phyloP scores from a whole-genome alignment of 2,888 invertebrate genomes.

The Lasioglossum pauxillum region DNA sequence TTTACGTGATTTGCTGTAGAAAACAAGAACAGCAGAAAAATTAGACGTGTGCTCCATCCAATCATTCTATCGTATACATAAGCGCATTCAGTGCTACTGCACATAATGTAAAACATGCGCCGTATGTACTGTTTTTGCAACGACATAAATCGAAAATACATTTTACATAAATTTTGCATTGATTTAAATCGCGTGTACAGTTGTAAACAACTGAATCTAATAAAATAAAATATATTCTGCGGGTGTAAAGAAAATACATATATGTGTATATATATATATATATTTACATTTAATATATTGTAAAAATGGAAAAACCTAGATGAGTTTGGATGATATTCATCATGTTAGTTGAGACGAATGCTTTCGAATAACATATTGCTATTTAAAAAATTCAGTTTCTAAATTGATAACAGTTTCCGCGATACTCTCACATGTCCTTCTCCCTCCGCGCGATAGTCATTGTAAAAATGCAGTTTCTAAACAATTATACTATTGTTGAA shows the following conservation, averaged over 20 bases:
- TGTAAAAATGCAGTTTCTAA: slow-evolving; percentile 63
- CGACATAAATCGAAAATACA: slow-evolving; percentile 43
- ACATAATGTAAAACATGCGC: slow-evolving; percentile 28
- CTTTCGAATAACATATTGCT: slow-evolving; percentile 44
- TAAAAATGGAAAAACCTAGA: slow-evolving; percentile 64
- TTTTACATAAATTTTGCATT: slow-evolving; percentile 41
- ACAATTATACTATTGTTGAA: slow-evolving; percentile 39
- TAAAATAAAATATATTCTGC: slow-evolving; percentile 50
- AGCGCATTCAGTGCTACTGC: slow-evolving; percentile 18
- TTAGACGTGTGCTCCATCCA: slow-evolving; percentile 15
- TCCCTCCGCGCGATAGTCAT: slow-evolving; percentile 13
- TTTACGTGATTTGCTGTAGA: slow-evolving; percentile 14
- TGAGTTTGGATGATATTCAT: slow-evolving; percentile 45
- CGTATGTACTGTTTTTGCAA: slow-evolving; percentile 24
- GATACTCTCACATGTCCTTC: slow-evolving; percentile 34
- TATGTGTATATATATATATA: slow-evolving; percentile 55
- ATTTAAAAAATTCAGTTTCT: slow-evolving; percentile 48
- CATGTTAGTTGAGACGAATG: slow-evolving; percentile 47
- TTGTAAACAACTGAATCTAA: slow-evolving; percentile 53
- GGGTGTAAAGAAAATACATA: slow-evolving; percentile 58
- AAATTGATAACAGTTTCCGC: slow-evolving; percentile 48
- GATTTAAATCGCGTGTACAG: slow-evolving; percentile 40
- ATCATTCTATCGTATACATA: slow-evolving; percentile 17
- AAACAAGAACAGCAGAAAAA: slow-evolving; percentile 33
- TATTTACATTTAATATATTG: slow-evolving; percentile 68